Base-by-base conservation (phyloP, 2,888 invertebrate species). In the Byasa hedistus region DNA sequence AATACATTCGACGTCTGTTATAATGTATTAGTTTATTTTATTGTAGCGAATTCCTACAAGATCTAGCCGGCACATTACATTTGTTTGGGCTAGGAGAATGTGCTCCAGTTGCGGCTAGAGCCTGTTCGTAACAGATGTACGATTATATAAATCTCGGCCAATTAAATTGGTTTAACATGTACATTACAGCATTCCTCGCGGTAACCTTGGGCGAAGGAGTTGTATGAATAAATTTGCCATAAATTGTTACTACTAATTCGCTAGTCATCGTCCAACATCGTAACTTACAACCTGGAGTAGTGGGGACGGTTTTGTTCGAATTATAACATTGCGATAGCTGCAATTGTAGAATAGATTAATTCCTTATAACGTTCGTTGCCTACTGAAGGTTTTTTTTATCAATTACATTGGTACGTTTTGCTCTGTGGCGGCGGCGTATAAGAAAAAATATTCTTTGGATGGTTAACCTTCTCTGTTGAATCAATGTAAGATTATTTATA, bases 221-320 rank as follows among this genome's bases (percentile, higher is more conserved):
- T 44, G 48, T 48, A 27, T 66, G 66, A 66, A 66, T 66, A 62
- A 66, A 54, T 54, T 44, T 19, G 52, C 62, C n/a, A 58, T 66
- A 66, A 66, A 66, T 66, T 61, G 66, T 61, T 12, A 51, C 23
- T 56, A 57, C 66, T 58, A 61, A 66, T 62, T 66, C 66, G 58
- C 62, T 54, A 57, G 65, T 61, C 65, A 66, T 61, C 58, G 66
- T 51, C 39, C 22, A 10, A 60, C 19, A 39, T 59, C 57, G 61
- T 65, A 61, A 65, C 23, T 65, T 32, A 57, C 21, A 36, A 24
- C 36, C 15, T 54, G 21, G 44, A 52, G 23, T 51, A 44, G 23
- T 27, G 7, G 24, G 51, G 52, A 65, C 48, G 51, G 56, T 56
- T 23, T 51, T 61, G 62, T 66, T 27, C 57, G 39, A 3, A 3